Evolutionary conservation across 2,113 vertebrate species (phyloP), one percentile per base, ranked within the genome.

Genomic region (Poecilia latipinna): DNA sequence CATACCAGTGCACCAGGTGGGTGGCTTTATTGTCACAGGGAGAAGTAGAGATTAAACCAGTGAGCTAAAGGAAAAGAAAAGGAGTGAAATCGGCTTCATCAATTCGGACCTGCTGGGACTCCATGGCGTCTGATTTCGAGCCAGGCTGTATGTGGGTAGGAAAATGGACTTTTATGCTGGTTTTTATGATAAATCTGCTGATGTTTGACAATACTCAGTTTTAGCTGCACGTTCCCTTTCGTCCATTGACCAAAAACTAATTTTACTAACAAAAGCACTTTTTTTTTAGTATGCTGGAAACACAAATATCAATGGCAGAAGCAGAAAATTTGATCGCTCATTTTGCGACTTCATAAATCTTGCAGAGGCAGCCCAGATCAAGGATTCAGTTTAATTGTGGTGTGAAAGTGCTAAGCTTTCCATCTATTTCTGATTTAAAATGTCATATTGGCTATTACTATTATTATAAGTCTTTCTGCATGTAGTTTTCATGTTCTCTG

Each of bases 121-220:
- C 42, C 65, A 89, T 91, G 88, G 71, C n/a, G 74, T 82, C 77
- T n/a, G 31, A 64, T 69, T 78, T 54, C 1, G 37, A 86, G 64
- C 66, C 73, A 54, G 80, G 78, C 28, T 89, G 86, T 60, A 80
- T 93, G 74, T 90, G 86, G 90, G 86, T 93, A 86, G 90, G 91
- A 68, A 37, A 15, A 77, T n/a, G 3, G 3, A 39, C 60, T 24
- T 62, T 13, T 11, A 8, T 75, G 33, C 1, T 64, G 62, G 19
- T 70, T 57, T 76, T 31, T 24, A 37, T 12, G 35, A 4, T 68
- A 39, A 44, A 44, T 13, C 37, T 44, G 12, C 8, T 57, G 8
- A n/a, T 8, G 8, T 57, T 57, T n/a, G 51, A 57, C 51, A 57
- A 3, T 57, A 24, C 22, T 57, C 35, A 4, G 65, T 29, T 39